Conservation (phyloP, 2,888 invertebrate genomes). For the Bhutanitis thaidina region DNA sequence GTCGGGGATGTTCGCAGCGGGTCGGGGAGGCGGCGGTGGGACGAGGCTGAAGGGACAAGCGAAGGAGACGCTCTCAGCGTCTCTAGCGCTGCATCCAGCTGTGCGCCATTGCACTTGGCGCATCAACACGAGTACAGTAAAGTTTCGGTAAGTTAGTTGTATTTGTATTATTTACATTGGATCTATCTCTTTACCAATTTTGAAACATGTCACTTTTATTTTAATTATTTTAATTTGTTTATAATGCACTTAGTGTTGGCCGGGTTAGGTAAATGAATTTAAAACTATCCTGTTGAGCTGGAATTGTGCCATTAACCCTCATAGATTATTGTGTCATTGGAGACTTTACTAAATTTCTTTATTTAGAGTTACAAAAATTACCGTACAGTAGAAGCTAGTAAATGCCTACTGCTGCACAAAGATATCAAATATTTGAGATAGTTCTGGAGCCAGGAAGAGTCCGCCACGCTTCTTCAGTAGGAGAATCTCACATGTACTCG, state of each 20-base stretch:
- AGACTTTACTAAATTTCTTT: too few relatives aligned
- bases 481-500: too few relatives aligned
- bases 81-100: slow-evolving; percentile 71
- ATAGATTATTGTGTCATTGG: too few relatives aligned
- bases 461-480: too few relatives aligned
- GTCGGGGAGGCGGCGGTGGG: slow-evolving; percentile 73
- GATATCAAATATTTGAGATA: too few relatives aligned
- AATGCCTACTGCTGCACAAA: too few relatives aligned
- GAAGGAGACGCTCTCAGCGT: slow-evolving; percentile 73
- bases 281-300: too few relatives aligned
- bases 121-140: slow-evolving; percentile 71
- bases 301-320: too few relatives aligned
- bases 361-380: too few relatives aligned
- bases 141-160: slow-evolving; percentile 64
- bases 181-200: neutral
- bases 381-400: too few relatives aligned
- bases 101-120: slow-evolving; percentile 63
- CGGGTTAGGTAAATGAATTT: neutral
- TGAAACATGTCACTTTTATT: neutral
- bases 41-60: slow-evolving; percentile 66
- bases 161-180: neutral
- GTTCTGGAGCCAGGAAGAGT: too few relatives aligned
- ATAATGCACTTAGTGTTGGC: slow-evolving; percentile 9
- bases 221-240: neutral
- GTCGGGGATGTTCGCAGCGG: slow-evolving; percentile 76